Conservation (phyloP, 2,888 invertebrate genomes). For the Pollenia angustigena region DNA sequence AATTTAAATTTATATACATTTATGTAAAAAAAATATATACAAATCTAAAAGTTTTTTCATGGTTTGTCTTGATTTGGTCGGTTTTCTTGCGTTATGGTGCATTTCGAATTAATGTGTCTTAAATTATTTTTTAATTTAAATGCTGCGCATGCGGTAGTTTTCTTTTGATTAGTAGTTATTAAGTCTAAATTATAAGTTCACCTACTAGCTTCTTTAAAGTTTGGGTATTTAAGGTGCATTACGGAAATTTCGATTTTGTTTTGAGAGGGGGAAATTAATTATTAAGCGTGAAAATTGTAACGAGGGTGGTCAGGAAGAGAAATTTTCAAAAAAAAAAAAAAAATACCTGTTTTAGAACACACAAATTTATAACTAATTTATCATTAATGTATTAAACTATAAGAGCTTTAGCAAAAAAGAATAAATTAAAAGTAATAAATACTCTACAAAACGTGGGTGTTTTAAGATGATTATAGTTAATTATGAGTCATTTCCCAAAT, state of each 20-base stretch:
- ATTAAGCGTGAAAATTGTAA: conserved; percentile 33
- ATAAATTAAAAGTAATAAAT: neutral
- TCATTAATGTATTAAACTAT: neutral
- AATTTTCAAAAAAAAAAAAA: neutral
- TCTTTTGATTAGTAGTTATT: conserved; percentile 64
- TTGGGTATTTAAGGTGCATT: conserved; percentile 32
- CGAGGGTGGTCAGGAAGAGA: conserved; percentile 39
- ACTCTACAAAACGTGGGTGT: no score
- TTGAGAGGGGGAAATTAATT: conserved; percentile 14
- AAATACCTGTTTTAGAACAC: neutral
- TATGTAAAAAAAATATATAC: conserved; percentile 40
- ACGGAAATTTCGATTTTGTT: conserved; percentile 46
- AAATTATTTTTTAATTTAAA: conserved; percentile 61
- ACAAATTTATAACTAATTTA: no score
- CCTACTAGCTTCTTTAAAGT: neutral
- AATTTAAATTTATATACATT: conserved; percentile 58
- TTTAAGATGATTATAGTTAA: no score
- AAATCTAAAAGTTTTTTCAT: conserved; percentile 45
- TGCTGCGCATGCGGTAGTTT: conserved; percentile 62
- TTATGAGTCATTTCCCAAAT: no score
- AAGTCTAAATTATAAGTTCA: conserved; percentile 72
- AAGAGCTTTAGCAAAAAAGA: neutral
- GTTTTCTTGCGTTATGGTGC: conserved; percentile 17
- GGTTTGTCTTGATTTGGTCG: conserved; percentile 52
- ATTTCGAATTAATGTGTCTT: conserved; percentile 54